Conservation (phyloP, 2,113 vertebrate species). For the Sinocyclocheilus maitianheensis region DNA sequence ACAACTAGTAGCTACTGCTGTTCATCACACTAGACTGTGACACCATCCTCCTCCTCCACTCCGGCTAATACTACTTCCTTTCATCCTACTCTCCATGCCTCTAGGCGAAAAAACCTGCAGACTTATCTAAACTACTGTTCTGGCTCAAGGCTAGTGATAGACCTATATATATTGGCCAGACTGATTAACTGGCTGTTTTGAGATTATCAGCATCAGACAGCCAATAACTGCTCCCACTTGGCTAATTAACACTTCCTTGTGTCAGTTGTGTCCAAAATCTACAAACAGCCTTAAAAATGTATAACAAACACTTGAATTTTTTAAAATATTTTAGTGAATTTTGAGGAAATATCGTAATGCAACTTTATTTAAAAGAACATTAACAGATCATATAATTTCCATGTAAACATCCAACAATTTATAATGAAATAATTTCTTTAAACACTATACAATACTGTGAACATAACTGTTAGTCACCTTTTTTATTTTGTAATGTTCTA, state of each 20-base stretch:
- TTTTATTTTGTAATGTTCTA: neutral
- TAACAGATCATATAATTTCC: neutral
- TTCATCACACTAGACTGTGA: conserved; percentile 32
- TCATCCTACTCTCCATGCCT: conserved; percentile 21
- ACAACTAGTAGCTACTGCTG: conserved; percentile 34
- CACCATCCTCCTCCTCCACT: conserved; percentile 31
- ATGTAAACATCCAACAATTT: no score
- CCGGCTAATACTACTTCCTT: conserved; percentile 21
- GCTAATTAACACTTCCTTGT: neutral
- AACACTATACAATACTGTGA: neutral
- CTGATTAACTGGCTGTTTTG: neutral
- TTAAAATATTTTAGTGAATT: neutral
- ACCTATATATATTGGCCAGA: neutral
- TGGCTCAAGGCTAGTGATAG: neutral
- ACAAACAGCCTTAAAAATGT: neutral
- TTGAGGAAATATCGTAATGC: no score
- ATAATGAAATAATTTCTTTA: neutral
- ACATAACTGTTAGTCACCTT: neutral
- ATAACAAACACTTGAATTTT: neutral
- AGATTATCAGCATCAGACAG: neutral
- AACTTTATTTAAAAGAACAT: neutral
- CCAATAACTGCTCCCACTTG: conserved; percentile 15
- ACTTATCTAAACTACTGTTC: conserved; percentile 14
- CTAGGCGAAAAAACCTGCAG: conserved; percentile 1
- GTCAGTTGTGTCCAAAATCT: conserved; percentile 1